These are phyloP conservation scores for Mareca strepera DNA, from an alignment of 2,797 vertebrate species.

Conservation along the genomic window DNA sequence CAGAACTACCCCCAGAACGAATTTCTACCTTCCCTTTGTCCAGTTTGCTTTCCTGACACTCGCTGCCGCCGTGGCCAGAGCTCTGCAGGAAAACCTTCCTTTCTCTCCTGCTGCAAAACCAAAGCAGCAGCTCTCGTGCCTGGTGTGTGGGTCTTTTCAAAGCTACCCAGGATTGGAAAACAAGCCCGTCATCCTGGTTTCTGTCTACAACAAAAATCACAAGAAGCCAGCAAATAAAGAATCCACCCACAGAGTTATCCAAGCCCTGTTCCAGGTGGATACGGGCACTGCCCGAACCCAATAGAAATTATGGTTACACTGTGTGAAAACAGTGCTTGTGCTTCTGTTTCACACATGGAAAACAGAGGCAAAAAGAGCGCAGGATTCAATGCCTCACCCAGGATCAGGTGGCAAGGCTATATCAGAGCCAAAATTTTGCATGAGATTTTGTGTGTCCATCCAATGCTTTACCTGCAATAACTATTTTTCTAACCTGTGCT, in stretches of 20 bases:
- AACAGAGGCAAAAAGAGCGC: not conserved
- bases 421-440: not conserved
- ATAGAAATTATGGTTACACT: not conserved
- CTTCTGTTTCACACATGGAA: not conserved
- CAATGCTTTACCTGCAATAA: not conserved
- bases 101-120: not conserved
- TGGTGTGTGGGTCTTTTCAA: accelerated
- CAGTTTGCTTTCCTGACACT: not conserved
- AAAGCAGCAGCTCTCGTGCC: not conserved
- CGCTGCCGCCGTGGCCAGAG: accelerated
- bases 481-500: accelerated
- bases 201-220: not conserved
- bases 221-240: not conserved
- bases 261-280: accelerated
- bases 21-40: constrained; percentile 46
- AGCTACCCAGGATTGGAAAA: not conserved
- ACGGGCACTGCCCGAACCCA: not conserved
- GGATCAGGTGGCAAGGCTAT: not conserved
- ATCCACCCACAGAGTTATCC: accelerated
- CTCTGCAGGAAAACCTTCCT: not conserved
- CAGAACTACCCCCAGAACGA: not conserved
- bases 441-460: not conserved
- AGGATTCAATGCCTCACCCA: not conserved
- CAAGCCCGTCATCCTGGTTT: not conserved
- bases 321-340: not conserved